Evolutionary conservation across 2,797 vertebrate species (phyloP).

Genomic region (Odontamblyopus lacepedii): DNA sequence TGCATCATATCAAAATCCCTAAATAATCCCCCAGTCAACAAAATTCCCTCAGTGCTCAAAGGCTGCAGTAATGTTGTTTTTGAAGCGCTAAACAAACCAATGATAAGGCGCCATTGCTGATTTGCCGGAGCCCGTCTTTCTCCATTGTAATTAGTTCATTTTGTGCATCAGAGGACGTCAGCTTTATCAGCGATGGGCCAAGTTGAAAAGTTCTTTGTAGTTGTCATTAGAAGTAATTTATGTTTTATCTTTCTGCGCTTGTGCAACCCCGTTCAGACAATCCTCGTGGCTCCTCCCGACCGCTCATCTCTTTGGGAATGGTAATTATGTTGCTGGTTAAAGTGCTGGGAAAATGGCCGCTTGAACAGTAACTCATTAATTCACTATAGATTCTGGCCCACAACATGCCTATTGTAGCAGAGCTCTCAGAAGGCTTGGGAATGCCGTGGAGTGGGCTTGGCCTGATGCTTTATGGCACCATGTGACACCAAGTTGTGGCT

Average conservation of each 20-base stretch:
- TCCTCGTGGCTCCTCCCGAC: conserved; percentile 30
- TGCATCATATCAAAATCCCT: conserved; percentile 7
- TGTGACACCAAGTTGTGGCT: conserved; percentile 55
- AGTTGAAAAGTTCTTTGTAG: conserved; percentile 17
- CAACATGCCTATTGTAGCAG: conserved; percentile 75
- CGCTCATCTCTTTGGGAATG: conserved; percentile 49
- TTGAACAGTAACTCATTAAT: conserved; percentile 79
- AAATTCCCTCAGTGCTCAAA: conserved; percentile 5
- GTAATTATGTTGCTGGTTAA: conserved; percentile 66
- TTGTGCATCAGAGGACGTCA: conserved; percentile 8
- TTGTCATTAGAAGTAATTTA: conserved; percentile 44
- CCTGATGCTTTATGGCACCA: conserved; percentile 67
- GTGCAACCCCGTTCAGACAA: conserved; percentile 51
- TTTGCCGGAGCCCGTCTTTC: conserved; percentile 12
- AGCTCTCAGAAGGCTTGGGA: conserved; percentile 73
- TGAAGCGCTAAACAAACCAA: conserved; percentile 18
- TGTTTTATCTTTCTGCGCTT: conserved; percentile 42
- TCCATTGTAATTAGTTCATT: conserved; percentile 36
- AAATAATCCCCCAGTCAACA: conserved; percentile 13
- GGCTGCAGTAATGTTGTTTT: conserved; percentile 10
- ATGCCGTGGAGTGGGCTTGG: conserved; percentile 74
- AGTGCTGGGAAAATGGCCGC: conserved; percentile 69
- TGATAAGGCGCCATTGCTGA: conserved; percentile 9
- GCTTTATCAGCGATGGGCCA: conserved; percentile 13
- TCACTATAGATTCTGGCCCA: conserved; percentile 72